A percentile compares a stretch with the other conserved stretches of the same genome.
Evolutionary conservation across 2,888 invertebrate species (phyloP).

Genomic region (Acanthosepion lycidas): DNA sequence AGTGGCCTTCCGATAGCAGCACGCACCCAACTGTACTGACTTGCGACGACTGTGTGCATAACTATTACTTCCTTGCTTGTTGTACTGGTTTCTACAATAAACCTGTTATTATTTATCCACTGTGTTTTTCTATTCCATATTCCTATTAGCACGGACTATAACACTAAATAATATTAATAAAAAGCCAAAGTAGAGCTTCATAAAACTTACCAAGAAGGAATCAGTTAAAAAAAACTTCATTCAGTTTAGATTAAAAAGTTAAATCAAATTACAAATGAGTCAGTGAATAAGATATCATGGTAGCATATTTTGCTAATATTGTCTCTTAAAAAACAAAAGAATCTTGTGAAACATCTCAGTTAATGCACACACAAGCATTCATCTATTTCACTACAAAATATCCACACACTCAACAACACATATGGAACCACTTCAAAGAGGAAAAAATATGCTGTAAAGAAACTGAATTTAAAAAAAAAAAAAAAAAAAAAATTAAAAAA

Average conservation of each 20-base stretch:
- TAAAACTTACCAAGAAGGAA: background rate
- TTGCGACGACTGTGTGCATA: no score
- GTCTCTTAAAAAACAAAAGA: no score
- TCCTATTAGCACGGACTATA: no score
- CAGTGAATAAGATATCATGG: background rate
- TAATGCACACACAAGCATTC: background rate
- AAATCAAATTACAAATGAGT: background rate
- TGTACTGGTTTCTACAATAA: no score
- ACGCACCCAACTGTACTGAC: no score
- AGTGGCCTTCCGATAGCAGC: no score
- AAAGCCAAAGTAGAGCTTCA: no score
- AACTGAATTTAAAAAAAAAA: background rate
- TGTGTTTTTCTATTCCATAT: no score
- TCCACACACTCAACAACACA: background rate
- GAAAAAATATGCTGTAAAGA: constrained; percentile 15
- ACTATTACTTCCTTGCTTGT: no score
- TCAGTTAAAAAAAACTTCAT: background rate
- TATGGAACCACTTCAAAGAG: constrained; percentile 11
- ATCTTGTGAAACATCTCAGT: background rate
- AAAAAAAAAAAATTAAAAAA: background rate
- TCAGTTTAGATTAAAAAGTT: no score
- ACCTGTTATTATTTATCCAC: no score
- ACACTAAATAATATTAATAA: no score
- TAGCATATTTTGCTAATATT: background rate
- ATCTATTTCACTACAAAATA: background rate